Conservation (phyloP, 2,113 vertebrate species). For the Myrmophylax atrothorax region DNA sequence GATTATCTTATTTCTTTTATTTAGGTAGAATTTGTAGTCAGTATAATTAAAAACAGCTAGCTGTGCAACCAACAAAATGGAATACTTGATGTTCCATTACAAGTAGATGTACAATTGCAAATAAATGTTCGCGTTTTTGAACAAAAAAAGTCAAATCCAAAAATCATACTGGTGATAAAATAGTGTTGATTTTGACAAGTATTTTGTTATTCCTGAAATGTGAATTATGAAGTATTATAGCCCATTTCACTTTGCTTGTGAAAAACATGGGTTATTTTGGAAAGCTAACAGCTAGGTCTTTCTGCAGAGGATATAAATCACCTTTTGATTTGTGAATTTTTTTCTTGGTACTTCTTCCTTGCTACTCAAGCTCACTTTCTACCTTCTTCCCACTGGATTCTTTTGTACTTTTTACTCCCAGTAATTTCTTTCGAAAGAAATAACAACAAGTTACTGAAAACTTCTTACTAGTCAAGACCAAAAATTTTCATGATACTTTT, state of each 20-base stretch:
- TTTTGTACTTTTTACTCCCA: not conserved
- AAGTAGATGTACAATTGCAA: slow-evolving; percentile 46
- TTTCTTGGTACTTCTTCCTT: not conserved
- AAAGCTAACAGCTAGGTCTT: not conserved
- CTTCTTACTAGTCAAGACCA: not conserved
- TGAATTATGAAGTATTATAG: slow-evolving; percentile 22
- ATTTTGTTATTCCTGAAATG: not conserved
- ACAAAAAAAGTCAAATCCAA: not conserved
- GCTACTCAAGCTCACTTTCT: not conserved
- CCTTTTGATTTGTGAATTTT: not conserved
- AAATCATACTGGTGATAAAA: not conserved
- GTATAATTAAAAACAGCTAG: not conserved
- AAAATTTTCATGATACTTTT: not conserved
- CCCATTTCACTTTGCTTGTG: not conserved
- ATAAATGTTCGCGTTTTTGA: not conserved
- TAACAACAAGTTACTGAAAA: not conserved
- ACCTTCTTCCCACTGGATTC: not conserved
- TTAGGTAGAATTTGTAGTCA: slow-evolving; percentile 19
- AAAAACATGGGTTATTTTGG: not conserved
- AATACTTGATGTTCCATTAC: slow-evolving; percentile 31
- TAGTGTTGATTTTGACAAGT: not conserved
- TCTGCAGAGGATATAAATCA: not conserved
- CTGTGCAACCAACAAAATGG: slow-evolving; percentile 23
- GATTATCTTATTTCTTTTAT: not conserved
- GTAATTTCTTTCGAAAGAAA: not conserved